Base-by-base conservation (phyloP, 2,797 vertebrate genomes). In the Cottoperca gobio region DNA sequence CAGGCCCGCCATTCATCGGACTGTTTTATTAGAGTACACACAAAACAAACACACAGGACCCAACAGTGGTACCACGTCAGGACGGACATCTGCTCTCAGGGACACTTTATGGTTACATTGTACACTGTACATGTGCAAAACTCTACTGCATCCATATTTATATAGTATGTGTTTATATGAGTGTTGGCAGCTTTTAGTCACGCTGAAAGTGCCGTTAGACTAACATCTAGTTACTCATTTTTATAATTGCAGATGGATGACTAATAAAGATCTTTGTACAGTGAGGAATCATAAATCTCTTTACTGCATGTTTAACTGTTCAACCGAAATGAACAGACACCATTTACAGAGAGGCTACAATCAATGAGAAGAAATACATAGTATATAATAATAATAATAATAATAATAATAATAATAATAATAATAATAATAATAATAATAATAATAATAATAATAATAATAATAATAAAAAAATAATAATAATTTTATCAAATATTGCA, bases 11-110 rank as follows among this genome's bases (percentile, higher is more conserved):
- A 64, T 78, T 73, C 40, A 63, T 79, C 70, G 8, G 79, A 70
- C 77, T 57, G 70, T 73, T 90, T 89, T 92, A 90, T 91, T 84
- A 81, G 78, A 31, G 26, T 42, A 21, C 46, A 70, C 65, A 68
- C 62, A 76, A 81, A 91, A 76, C 81, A 93, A 92, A 93, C 90
- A 91, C 4, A 40, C 37, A 60, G 31, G 23, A 40, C n/a, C 28
- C 46, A 59, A 42, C 63, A 63, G 46, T 50, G 40, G 57, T 73
- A 33, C 35, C 65, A 33, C 10, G 3, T 80, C 33, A 77, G 60
- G 37, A 50, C 54, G 35, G 37, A 79, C 84, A 85, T 79, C 76
- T 87, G 85, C 60, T 77, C 71, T 40, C 17, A 64, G 39, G 65
- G 17, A 74, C 10, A 49, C 21, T 61, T 84, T 84, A 87, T 70